Percentiles rank a stretch among this genome's conserved stretches.
phyloP scores from a whole-genome alignment of 1,140 invertebrate genomes.

The Acromyrmex echinatior region DNA sequence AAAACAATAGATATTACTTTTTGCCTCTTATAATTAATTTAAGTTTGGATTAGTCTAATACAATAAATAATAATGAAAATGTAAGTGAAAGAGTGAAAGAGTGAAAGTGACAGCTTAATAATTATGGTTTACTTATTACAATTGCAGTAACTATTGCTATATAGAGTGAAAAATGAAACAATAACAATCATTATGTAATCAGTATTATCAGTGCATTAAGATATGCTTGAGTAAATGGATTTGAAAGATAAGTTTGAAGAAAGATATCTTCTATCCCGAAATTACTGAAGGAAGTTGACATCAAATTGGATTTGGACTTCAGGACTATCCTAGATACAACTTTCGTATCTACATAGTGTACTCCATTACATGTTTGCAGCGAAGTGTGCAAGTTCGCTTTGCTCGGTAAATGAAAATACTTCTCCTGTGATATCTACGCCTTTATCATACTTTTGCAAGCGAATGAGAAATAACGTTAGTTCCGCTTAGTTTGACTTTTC shows the following conservation, averaged over 20 bases:
- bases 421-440: not conserved
- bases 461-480: constrained; percentile 26
- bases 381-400: not conserved
- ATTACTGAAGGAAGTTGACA: not conserved
- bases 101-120: not conserved
- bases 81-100: not conserved
- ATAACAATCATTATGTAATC: constrained; percentile 6
- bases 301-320: constrained; percentile 11
- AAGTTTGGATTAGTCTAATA: not conserved
- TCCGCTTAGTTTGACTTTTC: constrained; percentile 30
- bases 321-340: not conserved
- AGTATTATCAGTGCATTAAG: constrained; percentile 13
- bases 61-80: not conserved
- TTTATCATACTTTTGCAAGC: constrained; percentile 12
- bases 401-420: constrained; percentile 7
- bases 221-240: constrained; percentile 9
- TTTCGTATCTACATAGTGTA: constrained; percentile 25
- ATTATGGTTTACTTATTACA: constrained; percentile 1
- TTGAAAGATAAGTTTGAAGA: not conserved
- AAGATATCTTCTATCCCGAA: not conserved
- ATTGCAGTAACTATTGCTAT: not conserved
- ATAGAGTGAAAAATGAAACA: constrained; percentile 10
- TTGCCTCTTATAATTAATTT: not conserved
- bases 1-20: not conserved
- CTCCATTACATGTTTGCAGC: constrained; percentile 1